These are phyloP conservation scores for Torymus tubicola DNA, from an alignment of 2,888 invertebrate genomes.

Conservation along the genomic window DNA sequence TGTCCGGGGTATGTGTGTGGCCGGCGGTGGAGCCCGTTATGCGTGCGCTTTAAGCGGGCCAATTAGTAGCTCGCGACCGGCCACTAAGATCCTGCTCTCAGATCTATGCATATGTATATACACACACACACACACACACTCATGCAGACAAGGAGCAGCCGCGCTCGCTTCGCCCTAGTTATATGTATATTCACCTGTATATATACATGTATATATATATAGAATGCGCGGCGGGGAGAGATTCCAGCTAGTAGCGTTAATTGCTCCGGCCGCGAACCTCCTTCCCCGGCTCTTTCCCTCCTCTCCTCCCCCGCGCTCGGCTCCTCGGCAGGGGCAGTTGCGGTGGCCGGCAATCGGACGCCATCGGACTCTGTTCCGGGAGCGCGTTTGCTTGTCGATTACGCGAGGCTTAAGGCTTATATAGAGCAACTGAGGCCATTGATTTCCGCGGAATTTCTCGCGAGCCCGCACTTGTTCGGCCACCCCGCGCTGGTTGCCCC, in stretches of 20 bases:
- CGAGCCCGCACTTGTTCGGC: too few species aligned
- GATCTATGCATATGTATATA: background rate
- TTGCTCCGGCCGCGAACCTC: slow-evolving; percentile 15
- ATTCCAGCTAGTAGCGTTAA: slow-evolving; percentile 19
- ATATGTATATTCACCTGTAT: too few species aligned
- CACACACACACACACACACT: background rate
- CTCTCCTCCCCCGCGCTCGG: background rate
- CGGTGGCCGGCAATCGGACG: slow-evolving; percentile 17
- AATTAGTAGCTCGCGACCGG: slow-evolving; percentile 11
- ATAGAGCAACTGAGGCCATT: slow-evolving; percentile 1
- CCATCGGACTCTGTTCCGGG: slow-evolving; percentile 4
- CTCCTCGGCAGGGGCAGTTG: background rate
- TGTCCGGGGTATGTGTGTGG: background rate
- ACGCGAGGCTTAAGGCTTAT: slow-evolving; percentile 5
- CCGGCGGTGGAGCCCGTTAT: background rate
- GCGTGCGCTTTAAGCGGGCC: slow-evolving; percentile 23
- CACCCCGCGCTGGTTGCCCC: too few species aligned
- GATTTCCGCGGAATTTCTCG: slow-evolving; percentile 13
- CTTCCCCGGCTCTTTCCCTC: background rate
- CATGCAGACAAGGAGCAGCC: background rate
- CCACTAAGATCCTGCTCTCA: slow-evolving; percentile 7
- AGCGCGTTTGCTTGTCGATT: slow-evolving; percentile 30
- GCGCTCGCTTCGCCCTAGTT: too few species aligned
- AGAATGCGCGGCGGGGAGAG: too few species aligned
- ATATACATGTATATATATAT: too few species aligned